Evolutionary conservation across 1,140 invertebrate species (phyloP).

Genomic region (Ridgeia piscesae): DNA sequence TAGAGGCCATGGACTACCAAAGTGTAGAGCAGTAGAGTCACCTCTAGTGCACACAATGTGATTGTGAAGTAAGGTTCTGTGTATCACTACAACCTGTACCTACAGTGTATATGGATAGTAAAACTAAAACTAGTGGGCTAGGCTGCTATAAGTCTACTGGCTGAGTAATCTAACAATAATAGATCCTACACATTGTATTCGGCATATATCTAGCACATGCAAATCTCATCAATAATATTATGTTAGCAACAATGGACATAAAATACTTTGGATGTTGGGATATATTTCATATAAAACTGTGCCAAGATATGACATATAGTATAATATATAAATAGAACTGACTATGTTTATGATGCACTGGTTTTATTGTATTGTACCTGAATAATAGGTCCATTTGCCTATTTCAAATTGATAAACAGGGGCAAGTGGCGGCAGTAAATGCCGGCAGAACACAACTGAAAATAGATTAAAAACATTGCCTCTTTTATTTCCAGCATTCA

Average conservation of each 20-base stretch:
- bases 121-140: too few species aligned
- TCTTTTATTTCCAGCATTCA: not conserved
- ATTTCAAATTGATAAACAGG: not conserved
- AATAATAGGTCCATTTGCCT: not conserved
- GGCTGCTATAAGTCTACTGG: too few species aligned
- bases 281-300: too few species aligned
- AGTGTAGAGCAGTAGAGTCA: too few species aligned
- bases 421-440: not conserved
- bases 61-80: not conserved
- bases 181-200: not conserved
- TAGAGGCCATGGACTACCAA: too few species aligned
- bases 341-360: not conserved
- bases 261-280: not conserved
- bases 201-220: not conserved
- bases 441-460: not conserved
- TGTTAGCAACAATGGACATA: not conserved
- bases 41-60: too few species aligned
- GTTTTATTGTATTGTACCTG: not conserved
- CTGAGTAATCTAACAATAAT: too few species aligned
- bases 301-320: not conserved
- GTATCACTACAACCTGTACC: not conserved
- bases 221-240: not conserved
- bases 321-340: not conserved
- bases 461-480: constrained; percentile 1
- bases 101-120: not conserved